phyloP scores from a whole-genome alignment of 2,888 invertebrate species.

The Muschampia plurimacula region DNA sequence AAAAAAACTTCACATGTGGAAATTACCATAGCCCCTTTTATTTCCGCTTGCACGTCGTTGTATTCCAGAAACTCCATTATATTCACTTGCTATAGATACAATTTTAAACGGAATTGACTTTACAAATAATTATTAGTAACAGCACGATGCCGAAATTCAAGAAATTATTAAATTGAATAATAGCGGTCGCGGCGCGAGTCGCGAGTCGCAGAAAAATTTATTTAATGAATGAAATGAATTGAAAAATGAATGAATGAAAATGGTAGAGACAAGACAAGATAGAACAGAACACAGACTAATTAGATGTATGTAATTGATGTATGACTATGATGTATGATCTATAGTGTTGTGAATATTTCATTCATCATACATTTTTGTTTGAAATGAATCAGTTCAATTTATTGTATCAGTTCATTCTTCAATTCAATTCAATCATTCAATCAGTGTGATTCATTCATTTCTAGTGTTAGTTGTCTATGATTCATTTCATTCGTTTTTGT shows the following conservation, averaged over 20 bases:
- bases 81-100: neutral
- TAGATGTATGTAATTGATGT: too few relatives aligned
- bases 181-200: too few relatives aligned
- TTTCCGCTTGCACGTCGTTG: conserved; percentile 93
- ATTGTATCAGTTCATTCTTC: neutral
- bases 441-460: neutral
- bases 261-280: too few relatives aligned
- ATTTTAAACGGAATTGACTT: neutral
- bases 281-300: too few relatives aligned
- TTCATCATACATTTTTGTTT: neutral
- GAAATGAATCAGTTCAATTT: neutral
- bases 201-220: too few relatives aligned
- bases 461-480: too few relatives aligned
- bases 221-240: too few relatives aligned
- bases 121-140: too few relatives aligned
- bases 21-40: conserved; percentile 94
- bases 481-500: neutral
- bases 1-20: conserved; percentile 21
- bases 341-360: neutral
- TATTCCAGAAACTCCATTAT: conserved; percentile 95
- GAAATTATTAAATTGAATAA: too few relatives aligned
- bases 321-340: too few relatives aligned
- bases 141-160: too few relatives aligned
- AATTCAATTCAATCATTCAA: neutral
- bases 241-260: too few relatives aligned